Evolutionary conservation across 2,797 vertebrate genomes (phyloP).

Genomic region (Argya squamiceps): DNA sequence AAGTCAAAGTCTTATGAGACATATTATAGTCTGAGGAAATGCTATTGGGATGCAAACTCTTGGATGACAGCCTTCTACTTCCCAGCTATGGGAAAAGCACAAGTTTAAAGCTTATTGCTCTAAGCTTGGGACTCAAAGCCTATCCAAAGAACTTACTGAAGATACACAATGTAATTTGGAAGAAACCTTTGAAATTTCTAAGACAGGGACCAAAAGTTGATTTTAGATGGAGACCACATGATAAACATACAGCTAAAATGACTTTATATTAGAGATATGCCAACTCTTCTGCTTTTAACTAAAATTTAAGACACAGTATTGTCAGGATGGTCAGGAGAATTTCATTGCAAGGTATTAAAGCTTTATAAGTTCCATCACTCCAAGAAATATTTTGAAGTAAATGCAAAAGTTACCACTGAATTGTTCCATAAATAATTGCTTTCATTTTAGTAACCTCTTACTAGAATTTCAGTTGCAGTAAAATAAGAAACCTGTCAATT

Average conservation of each 20-base stretch:
- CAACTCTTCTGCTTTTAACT: neutral
- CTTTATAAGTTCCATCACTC: neutral
- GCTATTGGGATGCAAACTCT: neutral
- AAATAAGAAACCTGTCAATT: neutral
- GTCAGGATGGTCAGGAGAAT: neutral
- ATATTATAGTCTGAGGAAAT: neutral
- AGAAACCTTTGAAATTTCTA: neutral
- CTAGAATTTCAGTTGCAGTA: neutral
- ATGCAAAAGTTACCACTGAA: neutral
- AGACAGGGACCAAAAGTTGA: neutral
- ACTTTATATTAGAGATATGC: neutral
- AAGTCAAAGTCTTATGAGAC: neutral
- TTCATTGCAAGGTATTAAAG: neutral
- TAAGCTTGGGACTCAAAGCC: neutral
- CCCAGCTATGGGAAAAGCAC: rapidly evolving
- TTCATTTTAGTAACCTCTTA: neutral
- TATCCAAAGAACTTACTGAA: neutral
- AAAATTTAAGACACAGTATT: neutral
- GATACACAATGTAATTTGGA: neutral
- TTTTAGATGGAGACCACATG: neutral
- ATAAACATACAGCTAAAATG: neutral
- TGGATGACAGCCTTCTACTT: neutral
- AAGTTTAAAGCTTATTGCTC: neutral
- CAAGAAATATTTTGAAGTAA: neutral
- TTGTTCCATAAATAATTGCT: neutral